These are phyloP conservation scores for Eupeodes corollae DNA, from an alignment of 1,140 invertebrate genomes.

Conservation along the genomic window DNA sequence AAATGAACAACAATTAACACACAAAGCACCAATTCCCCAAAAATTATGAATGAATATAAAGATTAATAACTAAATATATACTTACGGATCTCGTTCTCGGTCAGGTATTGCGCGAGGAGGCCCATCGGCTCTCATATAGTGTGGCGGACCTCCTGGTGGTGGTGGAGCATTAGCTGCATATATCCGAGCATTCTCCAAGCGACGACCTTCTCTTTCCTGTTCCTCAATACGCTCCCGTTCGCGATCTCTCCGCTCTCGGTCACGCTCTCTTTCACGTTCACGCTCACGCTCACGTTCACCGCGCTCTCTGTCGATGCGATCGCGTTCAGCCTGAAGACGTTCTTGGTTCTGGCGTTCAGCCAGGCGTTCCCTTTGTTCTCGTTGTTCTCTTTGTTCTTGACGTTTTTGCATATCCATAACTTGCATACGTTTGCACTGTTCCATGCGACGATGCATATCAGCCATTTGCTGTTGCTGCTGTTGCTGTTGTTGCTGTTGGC, in stretches of 20 bases:
- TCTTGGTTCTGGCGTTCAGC: conserved; percentile 19
- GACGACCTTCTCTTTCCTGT: conserved; percentile 26
- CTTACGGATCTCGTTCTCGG: conserved; percentile 31
- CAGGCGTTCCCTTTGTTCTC: conserved; percentile 13
- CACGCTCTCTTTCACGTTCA: conserved; percentile 30
- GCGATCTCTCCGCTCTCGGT: conserved; percentile 24
- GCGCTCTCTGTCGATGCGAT: conserved; percentile 27
- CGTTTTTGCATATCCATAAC: conserved; percentile 20
- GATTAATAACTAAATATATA: conserved; percentile 4
- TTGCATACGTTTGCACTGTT: conserved; percentile 24
- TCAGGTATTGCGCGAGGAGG: conserved; percentile 33
- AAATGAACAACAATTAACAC: conserved; percentile 1
- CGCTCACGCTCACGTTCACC: conserved; percentile 34
- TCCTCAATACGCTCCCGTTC: conserved; percentile 25
- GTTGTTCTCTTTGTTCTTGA: conserved; percentile 9
- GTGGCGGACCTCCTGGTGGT: conserved; percentile 9
- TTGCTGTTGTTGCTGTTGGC: conserved; percentile 25
- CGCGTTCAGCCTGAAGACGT: conserved; percentile 22
- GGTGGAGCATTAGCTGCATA: conserved; percentile 13
- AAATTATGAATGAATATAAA: too few species aligned
- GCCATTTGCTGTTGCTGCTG: conserved; percentile 21
- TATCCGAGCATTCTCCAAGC: conserved; percentile 22
- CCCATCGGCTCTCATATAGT: conserved; percentile 8
- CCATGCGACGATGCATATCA: conserved; percentile 22
- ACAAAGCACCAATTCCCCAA: background rate